Conservation (phyloP, 2,797 vertebrate genomes). For the Remorina albescens region DNA sequence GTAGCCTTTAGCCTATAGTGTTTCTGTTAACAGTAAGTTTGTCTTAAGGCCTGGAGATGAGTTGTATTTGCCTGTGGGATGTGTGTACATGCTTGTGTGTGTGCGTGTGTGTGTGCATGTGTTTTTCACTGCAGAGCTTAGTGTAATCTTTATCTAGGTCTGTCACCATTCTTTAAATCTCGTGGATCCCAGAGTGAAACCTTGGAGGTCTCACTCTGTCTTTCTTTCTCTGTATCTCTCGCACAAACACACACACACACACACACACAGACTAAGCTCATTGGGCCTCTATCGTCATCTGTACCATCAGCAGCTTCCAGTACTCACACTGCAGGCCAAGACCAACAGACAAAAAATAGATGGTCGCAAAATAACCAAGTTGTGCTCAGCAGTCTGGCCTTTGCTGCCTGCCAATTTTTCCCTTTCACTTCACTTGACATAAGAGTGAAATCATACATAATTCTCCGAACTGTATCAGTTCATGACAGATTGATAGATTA, state of each 20-base stretch:
- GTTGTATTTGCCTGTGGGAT: conserved; percentile 9
- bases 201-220: conserved; percentile 38
- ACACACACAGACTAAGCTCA: conserved; percentile 40
- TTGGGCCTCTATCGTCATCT: conserved; percentile 57
- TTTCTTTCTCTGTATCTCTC: conserved; percentile 12
- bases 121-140: conserved; percentile 17
- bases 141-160: conserved; percentile 45
- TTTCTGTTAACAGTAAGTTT: conserved; percentile 36
- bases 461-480: conserved; percentile 43
- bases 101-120: conserved; percentile 18
- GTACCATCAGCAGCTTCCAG: conserved; percentile 63
- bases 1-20: conserved; percentile 29
- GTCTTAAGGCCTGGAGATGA: conserved; percentile 8
- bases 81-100: conserved; percentile 6
- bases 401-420: conserved; percentile 61
- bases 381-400: conserved; percentile 64
- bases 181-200: conserved; percentile 46
- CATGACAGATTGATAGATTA: conserved; percentile 53
- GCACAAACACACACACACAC: conserved; percentile 16
- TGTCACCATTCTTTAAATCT: conserved; percentile 51
- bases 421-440: conserved; percentile 63
- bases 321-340: conserved; percentile 65
- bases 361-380: conserved; percentile 69
- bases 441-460: conserved; percentile 58
- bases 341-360: conserved; percentile 80